Conservation (phyloP, 2,797 vertebrate genomes). For the Epinephelus malabaricus region DNA sequence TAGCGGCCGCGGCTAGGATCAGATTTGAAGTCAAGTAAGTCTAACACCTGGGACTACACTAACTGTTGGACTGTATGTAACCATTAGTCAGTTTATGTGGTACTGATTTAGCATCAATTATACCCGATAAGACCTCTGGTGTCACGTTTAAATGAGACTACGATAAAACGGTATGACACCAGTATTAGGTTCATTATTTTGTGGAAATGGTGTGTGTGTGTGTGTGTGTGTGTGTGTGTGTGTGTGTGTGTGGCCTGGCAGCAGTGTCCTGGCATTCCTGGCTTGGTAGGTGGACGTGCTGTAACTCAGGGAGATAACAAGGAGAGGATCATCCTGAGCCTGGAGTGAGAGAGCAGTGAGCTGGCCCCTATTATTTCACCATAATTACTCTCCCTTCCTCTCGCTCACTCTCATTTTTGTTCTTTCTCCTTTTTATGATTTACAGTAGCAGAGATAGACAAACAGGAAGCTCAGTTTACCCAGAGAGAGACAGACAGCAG, state of each 20-base stretch:
- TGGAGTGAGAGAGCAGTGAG: constrained; percentile 5
- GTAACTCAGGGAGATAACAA: constrained; percentile 42
- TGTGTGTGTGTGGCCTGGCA: constrained; percentile 1
- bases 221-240: constrained; percentile 14
- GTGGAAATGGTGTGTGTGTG: constrained; percentile 7
- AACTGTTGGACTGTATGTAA: not conserved
- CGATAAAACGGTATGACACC: constrained; percentile 22
- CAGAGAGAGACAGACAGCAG: constrained; percentile 10
- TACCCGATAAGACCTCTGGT: not conserved
- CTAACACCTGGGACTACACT: not conserved
- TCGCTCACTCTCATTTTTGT: constrained; percentile 10
- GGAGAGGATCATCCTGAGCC: constrained; percentile 30
- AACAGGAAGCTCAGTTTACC: constrained; percentile 11
- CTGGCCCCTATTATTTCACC: constrained; percentile 44
- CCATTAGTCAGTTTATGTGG: constrained; percentile 3
- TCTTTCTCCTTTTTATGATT: constrained; percentile 10
- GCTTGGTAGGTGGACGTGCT: constrained; percentile 1
- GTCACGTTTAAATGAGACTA: constrained; percentile 28
- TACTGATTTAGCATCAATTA: constrained; percentile 16
- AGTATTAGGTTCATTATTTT: constrained; percentile 35
- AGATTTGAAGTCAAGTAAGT: not conserved
- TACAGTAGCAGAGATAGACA: constrained; percentile 13
- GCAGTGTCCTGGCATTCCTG: constrained; percentile 12
- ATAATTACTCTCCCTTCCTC: constrained; percentile 46
- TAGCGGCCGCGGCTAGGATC: not conserved